Base-by-base conservation (phyloP, 2,797 vertebrate genomes). In the Xenopus petersii region DNA sequence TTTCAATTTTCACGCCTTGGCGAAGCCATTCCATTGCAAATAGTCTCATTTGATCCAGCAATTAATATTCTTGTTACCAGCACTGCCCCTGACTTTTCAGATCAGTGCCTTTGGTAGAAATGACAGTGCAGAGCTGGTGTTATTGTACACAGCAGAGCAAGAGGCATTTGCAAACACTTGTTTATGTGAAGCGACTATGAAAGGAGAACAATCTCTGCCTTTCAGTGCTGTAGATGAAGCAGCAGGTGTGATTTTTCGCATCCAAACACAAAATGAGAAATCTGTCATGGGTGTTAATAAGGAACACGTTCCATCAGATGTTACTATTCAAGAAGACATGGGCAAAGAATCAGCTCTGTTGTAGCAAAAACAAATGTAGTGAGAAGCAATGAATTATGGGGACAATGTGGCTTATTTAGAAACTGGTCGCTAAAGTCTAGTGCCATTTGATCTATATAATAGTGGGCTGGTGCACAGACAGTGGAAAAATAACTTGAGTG, bases 241-340 rank as follows among this genome's bases (percentile, higher is more conserved):
- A 70, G 55, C 58, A 68, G 65, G 33, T 59, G 55, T 46, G 30
- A 69, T 47, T n/a, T 58, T 69, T 69, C 67, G n/a, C 16, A 47
- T 59, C 46, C 55, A 56, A 11, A 17, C 33, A 69, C 55, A 59
- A 69, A 59, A 36, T 49, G 11, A 42, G 10, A 68, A 15, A 55
- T 24, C 30, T 56, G 61, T 13, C 61, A 63, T 15, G 61, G 15
- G 61, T 33, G 30, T 33, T 36, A 63, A 63, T 63, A 24, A 61
- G 17, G 21, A 61, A 12, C 24, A 61, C 59, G 17, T 63, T 63
- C 13, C 61, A 63, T 12, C 61, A 63, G 30, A 63, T 63, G 61
- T 63, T 63, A 63, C 11, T 7, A 15, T 36, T 5, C 26, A 33
- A 12, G 61, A 36, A 30, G 26, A 30, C 26, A 30, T 30, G 26